Percentiles rank a stretch among this genome's conserved stretches.
phyloP scores from a whole-genome alignment of 2,797 vertebrate genomes.

The Momotus momota region DNA sequence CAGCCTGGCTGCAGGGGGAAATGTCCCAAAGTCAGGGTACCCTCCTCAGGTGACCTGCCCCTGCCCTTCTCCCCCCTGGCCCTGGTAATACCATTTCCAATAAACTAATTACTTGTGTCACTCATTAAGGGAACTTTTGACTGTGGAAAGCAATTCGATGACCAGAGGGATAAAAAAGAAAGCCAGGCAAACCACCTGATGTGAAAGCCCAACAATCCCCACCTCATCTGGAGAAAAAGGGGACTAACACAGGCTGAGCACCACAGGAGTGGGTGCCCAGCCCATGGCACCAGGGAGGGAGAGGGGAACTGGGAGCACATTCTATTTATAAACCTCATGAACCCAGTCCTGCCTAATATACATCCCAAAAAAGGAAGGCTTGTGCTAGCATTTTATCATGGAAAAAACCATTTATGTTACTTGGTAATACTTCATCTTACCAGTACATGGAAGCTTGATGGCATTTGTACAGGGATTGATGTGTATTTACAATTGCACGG shows the following conservation, averaged over 20 bases:
- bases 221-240: neutral
- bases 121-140: neutral
- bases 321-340: neutral
- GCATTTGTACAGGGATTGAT: neutral
- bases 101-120: neutral
- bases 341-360: neutral
- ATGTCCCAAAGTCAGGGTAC: neutral
- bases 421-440: neutral
- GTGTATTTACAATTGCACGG: neutral
- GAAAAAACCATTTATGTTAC: neutral
- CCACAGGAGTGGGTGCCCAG: too few species aligned
- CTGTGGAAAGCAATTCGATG: neutral
- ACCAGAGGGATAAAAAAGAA: neutral
- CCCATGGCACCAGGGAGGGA: neutral
- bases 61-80: neutral
- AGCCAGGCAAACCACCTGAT: neutral
- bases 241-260: neutral
- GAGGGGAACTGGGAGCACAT: neutral
- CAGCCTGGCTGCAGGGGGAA: neutral
- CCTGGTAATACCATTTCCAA: neutral
- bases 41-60: neutral
- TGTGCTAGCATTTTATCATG: neutral
- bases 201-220: neutral
- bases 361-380: neutral
- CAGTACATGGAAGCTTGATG: rapidly evolving